phyloP scores from a whole-genome alignment of 2,113 vertebrate genomes.

The Amblyopsis rosae region DNA sequence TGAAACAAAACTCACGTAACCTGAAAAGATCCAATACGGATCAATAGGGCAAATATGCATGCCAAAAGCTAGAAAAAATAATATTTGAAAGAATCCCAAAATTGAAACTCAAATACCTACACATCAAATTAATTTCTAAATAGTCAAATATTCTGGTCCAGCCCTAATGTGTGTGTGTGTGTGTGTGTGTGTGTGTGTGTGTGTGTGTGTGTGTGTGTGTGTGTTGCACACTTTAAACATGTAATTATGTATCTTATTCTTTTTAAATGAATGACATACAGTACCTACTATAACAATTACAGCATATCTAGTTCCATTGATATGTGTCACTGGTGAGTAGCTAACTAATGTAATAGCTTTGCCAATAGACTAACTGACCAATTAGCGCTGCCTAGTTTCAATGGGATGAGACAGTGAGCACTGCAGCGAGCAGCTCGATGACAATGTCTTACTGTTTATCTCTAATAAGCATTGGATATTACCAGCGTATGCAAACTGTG shows the following conservation, averaged over 20 bases:
- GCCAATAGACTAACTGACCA: constrained; percentile 18
- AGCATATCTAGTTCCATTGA: neutral
- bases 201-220: too few species aligned
- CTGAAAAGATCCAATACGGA: too few species aligned
- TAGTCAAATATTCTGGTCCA: too few species aligned
- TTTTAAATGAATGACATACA: neutral
- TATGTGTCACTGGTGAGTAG: constrained; percentile 16
- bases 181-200: neutral
- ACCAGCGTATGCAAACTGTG: constrained; percentile 39
- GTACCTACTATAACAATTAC: neutral
- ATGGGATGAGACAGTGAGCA: constrained; percentile 15
- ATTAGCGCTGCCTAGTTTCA: constrained; percentile 39
- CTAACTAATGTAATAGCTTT: constrained; percentile 30
- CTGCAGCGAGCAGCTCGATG: constrained; percentile 28
- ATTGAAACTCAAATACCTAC: too few species aligned
- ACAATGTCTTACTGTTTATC: constrained; percentile 56
- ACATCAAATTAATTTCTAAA: too few species aligned
- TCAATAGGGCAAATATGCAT: too few species aligned
- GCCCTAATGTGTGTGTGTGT: too few species aligned
- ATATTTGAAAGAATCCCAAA: too few species aligned
- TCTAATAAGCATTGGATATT: constrained; percentile 57
- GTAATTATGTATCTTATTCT: neutral
- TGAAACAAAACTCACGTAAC: too few species aligned
- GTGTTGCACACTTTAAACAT: neutral
- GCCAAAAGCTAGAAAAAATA: too few species aligned